Conservation (phyloP, 2,113 vertebrate genomes). For the Oenanthe melanoleuca region DNA sequence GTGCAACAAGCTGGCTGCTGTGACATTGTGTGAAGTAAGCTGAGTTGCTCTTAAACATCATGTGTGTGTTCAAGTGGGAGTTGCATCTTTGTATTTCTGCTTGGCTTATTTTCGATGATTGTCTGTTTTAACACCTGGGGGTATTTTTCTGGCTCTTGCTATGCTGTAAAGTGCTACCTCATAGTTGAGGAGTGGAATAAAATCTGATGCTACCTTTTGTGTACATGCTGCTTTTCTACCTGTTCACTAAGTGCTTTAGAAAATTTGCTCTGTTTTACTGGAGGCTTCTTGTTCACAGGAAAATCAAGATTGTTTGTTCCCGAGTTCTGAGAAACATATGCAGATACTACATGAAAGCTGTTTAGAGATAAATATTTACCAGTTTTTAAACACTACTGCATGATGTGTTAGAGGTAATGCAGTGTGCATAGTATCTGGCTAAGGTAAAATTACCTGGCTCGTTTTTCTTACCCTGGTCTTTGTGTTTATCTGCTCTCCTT, state of each 20-base stretch:
- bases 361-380: background rate
- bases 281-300: slow-evolving; percentile 30
- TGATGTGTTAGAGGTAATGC: background rate
- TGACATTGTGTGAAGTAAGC: background rate
- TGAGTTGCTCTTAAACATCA: background rate
- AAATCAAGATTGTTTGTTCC: background rate
- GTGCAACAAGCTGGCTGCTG: background rate
- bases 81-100: background rate
- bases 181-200: background rate
- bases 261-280: background rate
- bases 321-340: background rate
- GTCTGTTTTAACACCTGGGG: background rate
- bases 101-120: background rate
- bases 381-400: background rate
- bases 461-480: background rate
- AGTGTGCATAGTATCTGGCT: background rate
- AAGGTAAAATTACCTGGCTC: background rate
- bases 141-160: background rate
- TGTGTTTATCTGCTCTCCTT: background rate
- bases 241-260: background rate
- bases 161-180: background rate
- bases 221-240: background rate
- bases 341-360: background rate
- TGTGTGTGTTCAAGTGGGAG: background rate
- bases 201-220: background rate